Evolutionary conservation across 2,888 invertebrate genomes (phyloP), one percentile per base, ranked within the genome.

Genomic region (Lycaena phlaeas): DNA sequence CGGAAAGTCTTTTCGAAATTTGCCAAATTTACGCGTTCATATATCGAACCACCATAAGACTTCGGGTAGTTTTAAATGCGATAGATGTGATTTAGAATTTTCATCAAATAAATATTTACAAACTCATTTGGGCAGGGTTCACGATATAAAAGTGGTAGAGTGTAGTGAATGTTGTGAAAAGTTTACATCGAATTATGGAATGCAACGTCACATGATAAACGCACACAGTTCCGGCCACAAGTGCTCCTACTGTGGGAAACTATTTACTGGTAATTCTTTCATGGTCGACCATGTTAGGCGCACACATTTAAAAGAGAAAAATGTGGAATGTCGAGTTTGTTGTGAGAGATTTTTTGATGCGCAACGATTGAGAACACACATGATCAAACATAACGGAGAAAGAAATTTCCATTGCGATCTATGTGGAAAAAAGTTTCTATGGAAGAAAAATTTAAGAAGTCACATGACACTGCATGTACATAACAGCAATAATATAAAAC

Each of bases 401-500:
- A 72, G 77, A 3, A 75, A 76, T 12, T 86, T 84, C 43, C 78
- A 87, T 40, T 88, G 88, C 44, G 86, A 88, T 45, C 59, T 86
- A 18, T 89, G 88, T 48, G 81, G 84, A 0, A 86, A 85, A 51
- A 85, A 81, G 59, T 85, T 87, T 47, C 66, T 85, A 0, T 86
- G 87, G 56, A 86, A 86, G 53, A 87, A 87, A 34, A 86, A 87
- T 49, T 61, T 89, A 18, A 78, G 78, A 22, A 81, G 81, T 0
- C 89, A 89, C 53, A 75, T 86, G 51, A 70, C 60, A 1, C 61
- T 66, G 2, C 74, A 75, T 47, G 54, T 56, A 18, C 63, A 61
- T 41, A 49, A 49, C 25, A 25, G 44, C 22, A 9, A n/a, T 27
- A 38, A 17, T 11, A 11, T 27, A 12, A 11, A 18, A 17, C 10